Percentiles rank a stretch among this genome's conserved stretches.
Conservation (phyloP, 2,888 invertebrate species). For the Callinectes sapidus region DNA sequence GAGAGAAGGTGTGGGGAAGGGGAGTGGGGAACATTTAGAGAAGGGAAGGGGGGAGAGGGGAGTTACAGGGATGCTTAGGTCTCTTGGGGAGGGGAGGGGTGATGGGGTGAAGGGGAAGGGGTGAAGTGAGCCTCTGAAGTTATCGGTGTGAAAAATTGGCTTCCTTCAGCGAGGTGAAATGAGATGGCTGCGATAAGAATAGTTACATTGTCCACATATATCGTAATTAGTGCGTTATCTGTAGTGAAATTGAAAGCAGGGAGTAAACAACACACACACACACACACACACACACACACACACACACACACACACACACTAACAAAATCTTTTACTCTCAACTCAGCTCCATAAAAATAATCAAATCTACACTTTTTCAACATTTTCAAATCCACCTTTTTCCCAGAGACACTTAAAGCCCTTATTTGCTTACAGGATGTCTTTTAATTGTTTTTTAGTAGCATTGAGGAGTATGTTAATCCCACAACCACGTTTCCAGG, state of each 20-base stretch:
- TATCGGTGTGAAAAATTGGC: neutral
- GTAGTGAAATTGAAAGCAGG: neutral
- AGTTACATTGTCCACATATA: neutral
- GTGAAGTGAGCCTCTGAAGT: neutral
- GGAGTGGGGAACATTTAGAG: neutral
- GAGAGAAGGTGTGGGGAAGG: neutral
- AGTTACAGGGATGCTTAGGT: neutral
- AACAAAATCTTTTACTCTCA: neutral
- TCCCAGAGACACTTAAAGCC: neutral
- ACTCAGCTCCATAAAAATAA: neutral
- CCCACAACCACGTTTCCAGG: neutral
- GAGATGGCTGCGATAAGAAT: neutral
- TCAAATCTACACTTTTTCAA: neutral
- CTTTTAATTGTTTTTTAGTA: neutral
- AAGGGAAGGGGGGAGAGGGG: neutral
- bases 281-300: constrained; percentile 28
- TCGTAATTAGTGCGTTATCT: constrained; percentile 19
- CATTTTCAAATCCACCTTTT: neutral
- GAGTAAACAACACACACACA: constrained; percentile 26
- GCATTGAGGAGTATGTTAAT: neutral
- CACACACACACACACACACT: constrained; percentile 16
- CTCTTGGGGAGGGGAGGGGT: neutral
- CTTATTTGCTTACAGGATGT: neutral
- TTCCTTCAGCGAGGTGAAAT: constrained; percentile 9
- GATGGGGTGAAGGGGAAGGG: neutral